phyloP scores from a whole-genome alignment of 2,113 vertebrate genomes.

The Camelus bactrianus region DNA sequence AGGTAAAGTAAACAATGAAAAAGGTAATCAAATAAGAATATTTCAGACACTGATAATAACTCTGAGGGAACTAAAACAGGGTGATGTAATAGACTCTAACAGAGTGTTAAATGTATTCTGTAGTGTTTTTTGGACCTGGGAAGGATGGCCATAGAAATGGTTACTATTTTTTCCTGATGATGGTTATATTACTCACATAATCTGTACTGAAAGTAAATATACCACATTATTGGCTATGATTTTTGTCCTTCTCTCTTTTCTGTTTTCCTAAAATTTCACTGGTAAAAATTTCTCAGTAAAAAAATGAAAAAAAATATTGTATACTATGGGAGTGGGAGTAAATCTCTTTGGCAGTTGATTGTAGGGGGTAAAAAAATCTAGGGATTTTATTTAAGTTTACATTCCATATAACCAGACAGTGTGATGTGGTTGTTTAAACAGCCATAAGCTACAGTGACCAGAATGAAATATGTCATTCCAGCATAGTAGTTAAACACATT shows the following conservation, averaged over 20 bases:
- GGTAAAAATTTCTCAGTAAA: conserved; percentile 14
- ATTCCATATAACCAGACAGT: not conserved
- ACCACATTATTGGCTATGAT: not conserved
- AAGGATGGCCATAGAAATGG: not conserved
- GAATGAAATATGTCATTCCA: not conserved
- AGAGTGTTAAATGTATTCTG: not conserved
- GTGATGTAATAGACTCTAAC: not conserved
- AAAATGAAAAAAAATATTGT: not conserved
- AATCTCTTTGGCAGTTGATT: not conserved
- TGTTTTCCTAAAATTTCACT: not conserved
- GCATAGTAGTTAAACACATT: not conserved
- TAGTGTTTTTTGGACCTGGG: not conserved
- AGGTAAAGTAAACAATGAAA: not conserved
- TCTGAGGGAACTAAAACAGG: not conserved
- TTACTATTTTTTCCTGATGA: not conserved
- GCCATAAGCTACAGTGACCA: not conserved
- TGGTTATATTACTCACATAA: not conserved
- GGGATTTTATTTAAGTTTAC: conserved; percentile 3
- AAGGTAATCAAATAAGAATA: not conserved
- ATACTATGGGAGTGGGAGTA: not conserved
- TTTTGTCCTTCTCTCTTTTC: not conserved
- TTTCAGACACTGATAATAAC: not conserved
- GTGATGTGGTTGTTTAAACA: not conserved
- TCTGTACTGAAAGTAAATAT: not conserved
- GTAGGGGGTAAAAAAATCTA: not conserved